A percentile compares a stretch with the other conserved stretches of the same genome.
Conservation (phyloP, 2,888 invertebrate genomes). For the Stenichneumon culpator region DNA sequence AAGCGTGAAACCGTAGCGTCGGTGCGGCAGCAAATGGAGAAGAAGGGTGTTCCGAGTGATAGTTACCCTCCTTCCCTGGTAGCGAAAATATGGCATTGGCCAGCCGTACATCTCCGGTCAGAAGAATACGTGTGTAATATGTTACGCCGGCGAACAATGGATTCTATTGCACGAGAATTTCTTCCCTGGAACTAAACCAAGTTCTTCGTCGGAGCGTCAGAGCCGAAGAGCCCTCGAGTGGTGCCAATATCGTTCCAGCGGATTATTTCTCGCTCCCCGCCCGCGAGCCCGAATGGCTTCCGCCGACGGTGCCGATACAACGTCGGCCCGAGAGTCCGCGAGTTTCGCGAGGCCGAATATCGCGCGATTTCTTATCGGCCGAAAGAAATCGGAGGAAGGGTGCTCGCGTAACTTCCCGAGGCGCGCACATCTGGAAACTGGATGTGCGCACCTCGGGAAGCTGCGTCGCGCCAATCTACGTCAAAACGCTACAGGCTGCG, state of each 20-base stretch:
- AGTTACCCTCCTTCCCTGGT: constrained; percentile 31
- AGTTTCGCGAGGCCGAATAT: constrained; percentile 41
- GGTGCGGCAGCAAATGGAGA: constrained; percentile 32
- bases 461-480: constrained; percentile 53
- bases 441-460: constrained; percentile 8
- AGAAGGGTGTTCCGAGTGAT: constrained; percentile 48
- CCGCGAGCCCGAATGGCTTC: constrained; percentile 50
- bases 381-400: constrained; percentile 42
- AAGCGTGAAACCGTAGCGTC: constrained; percentile 48
- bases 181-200: constrained; percentile 71
- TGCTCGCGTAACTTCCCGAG: neutral
- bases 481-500: constrained; percentile 47
- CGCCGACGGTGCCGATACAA: constrained; percentile 54
- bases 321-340: constrained; percentile 7
- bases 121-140: constrained; percentile 67
- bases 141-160: constrained; percentile 67
- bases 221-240: constrained; percentile 28
- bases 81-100: constrained; percentile 55
- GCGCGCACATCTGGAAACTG: too few species aligned
- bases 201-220: constrained; percentile 35
- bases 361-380: constrained; percentile 60
- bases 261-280: constrained; percentile 58
- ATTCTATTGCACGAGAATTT: constrained; percentile 70
- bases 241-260: constrained; percentile 66
- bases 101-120: constrained; percentile 65